Percentiles rank a stretch among this genome's conserved stretches.
Evolutionary conservation across 1,140 invertebrate genomes (phyloP).

Genomic region (Pachypeltis micranthus): DNA sequence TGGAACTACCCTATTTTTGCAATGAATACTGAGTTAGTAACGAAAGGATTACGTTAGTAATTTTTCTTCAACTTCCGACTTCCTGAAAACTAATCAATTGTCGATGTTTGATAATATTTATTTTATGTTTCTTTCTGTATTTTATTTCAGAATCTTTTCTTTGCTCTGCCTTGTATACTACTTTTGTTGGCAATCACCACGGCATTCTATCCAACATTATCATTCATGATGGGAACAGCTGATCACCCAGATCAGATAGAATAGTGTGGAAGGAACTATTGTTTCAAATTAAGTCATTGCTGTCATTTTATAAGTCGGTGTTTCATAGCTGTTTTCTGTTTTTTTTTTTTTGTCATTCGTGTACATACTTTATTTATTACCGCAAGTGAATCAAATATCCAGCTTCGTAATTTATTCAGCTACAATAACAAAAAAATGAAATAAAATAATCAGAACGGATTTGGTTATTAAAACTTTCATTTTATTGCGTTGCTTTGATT

Average conservation of each 20-base stretch:
- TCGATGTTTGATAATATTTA: neutral
- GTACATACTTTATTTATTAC: neutral
- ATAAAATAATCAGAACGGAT: too few species aligned
- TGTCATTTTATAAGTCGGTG: too few species aligned
- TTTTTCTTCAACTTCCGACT: neutral
- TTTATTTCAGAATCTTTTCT: slow-evolving; percentile 22
- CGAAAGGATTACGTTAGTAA: too few species aligned
- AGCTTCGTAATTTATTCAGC: too few species aligned
- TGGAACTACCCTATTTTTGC: too few species aligned
- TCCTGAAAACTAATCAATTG: neutral
- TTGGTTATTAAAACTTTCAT: too few species aligned
- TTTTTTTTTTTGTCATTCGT: neutral
- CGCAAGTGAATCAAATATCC: neutral
- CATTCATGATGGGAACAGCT: slow-evolving; percentile 19
- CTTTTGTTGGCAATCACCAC: slow-evolving; percentile 20
- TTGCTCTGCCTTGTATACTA: slow-evolving; percentile 18
- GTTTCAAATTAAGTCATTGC: too few species aligned
- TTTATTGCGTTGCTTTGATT: too few species aligned
- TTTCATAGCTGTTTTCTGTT: too few species aligned
- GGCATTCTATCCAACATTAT: slow-evolving; percentile 21
- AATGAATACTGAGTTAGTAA: too few species aligned
- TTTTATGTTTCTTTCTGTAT: slow-evolving; percentile 6
- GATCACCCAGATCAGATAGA: slow-evolving; percentile 15
- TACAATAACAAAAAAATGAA: too few species aligned
- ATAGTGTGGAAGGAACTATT: too few species aligned